Percentiles rank a stretch among this genome's conserved stretches.
These are phyloP conservation scores for Theropithecus gelada DNA, from an alignment of 2,113 vertebrate species.

Conservation along the genomic window DNA sequence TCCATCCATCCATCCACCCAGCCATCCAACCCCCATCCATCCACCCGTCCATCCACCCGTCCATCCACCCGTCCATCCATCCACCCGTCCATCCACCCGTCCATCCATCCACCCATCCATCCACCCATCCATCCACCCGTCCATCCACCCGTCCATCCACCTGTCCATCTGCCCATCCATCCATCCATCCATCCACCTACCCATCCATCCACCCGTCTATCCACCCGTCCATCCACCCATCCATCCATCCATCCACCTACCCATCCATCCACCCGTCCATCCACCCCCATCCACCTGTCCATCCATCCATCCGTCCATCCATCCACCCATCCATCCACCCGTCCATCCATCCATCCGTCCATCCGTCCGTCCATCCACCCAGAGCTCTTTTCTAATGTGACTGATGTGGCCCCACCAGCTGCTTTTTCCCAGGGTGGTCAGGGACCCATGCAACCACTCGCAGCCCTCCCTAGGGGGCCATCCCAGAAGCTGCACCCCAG, in stretches of 20 bases:
- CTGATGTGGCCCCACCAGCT: accelerated
- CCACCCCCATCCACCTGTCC: too few species aligned
- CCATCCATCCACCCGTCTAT: accelerated
- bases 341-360: accelerated
- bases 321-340: accelerated
- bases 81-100: accelerated
- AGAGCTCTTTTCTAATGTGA: too few species aligned
- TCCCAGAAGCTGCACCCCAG: accelerated
- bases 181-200: accelerated
- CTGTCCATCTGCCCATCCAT: accelerated
- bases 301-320: too few species aligned
- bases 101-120: too few species aligned
- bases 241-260: too few species aligned
- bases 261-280: too few species aligned
- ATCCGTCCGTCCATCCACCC: too few species aligned
- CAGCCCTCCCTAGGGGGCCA: accelerated
- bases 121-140: accelerated
- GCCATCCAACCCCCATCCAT: accelerated
- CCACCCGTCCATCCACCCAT: too few species aligned
- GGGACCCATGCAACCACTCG: too few species aligned
- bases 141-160: accelerated
- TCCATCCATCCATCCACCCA: accelerated
- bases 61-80: accelerated
- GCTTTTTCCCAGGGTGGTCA: accelerated
- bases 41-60: accelerated